Evolutionary conservation across 1,140 invertebrate genomes (phyloP), one percentile per base, ranked within the genome.

Genomic region (Conopomorpha cramerella): DNA sequence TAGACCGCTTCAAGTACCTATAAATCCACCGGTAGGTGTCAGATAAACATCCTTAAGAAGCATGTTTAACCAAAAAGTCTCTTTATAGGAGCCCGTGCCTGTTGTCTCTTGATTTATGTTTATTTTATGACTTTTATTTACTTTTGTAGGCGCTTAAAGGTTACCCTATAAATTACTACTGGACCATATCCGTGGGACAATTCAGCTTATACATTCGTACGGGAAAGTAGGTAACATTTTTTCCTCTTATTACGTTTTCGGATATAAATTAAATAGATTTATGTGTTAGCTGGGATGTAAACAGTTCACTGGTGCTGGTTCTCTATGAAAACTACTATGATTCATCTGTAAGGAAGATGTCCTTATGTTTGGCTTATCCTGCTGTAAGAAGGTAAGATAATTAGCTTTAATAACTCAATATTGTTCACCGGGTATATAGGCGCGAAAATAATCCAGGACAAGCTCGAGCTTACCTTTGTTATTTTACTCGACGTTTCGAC

Each of bases 201-300:
- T 54, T 45, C 43, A 48, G 54, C 53, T 56, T 59, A 53, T 43
- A 50, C 49, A 54, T 46, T 46, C 51, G 46, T 41, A 42, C 35
- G 55, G 49, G 46, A 36, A 45, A 43, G 47, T 63, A 58, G 63
- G 65, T 65, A 57, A 56, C 53, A 58, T 14, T 4, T 66, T 66
- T 66, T 72, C 57, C 66, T 56, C 60, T 67, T 67, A 72, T 65
- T 68, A 67, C 65, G 52, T 59, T 58, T 63, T 62, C 46, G 57
- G 58, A 57, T 64, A 73, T 73, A 70, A 72, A 72, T 68, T 72
- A 60, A 41, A 46, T 38, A 60, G 65, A 72, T 70, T 67, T 72
- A 72, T 65, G 39, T 33, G 16, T 40, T 35, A 23, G 26, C 30
- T 28, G 17, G 35, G 36, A 47, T 41, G 47, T 52, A 56, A 50